Evolutionary conservation across 2,113 vertebrate genomes (phyloP), one percentile per base, ranked within the genome.

Genomic region (Delphinapterus leucas): DNA sequence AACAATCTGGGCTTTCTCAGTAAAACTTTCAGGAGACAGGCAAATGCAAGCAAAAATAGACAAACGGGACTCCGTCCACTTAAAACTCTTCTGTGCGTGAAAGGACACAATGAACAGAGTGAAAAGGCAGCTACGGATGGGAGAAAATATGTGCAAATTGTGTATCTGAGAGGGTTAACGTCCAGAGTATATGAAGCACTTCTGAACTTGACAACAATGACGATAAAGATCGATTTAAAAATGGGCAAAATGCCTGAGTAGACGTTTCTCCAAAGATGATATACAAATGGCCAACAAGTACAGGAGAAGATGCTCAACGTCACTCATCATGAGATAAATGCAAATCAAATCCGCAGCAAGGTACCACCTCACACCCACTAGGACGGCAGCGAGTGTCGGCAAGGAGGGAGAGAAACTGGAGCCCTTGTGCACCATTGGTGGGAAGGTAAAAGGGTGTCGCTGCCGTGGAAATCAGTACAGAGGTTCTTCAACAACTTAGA

Each of bases 291-390:
- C 38, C 49, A 38, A 9, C 12, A 44, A 26, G 25, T 2, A 3
- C 31, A 0, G 3, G n/a, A 10, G 38, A 31, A n/a, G 41, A 11
- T 0, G 20, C 36, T 11, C 1, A 0, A 0, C 2, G 0, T 18
- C 12, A 2, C 33, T 3, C 1, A 3, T 10, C 18, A 1, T 26
- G 15, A 70, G 49, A 41, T 47, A 79, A 18, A 1, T 0, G n/a
- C 26, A 13, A 3, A 1, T 1, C 33, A 5, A 10, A 47, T 1
- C 9, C 21, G 0, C 10, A 0, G 1, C 0, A 15, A 47, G 63
- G 2, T 0, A 0, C 25, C 5, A 0, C 61, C 26, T 49, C 18
- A 2, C 5, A 0, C 41, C 4, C 1, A 0, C n/a, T 0, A 9
- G 55, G 18, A 6, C 1, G 53, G 12, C 58, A 14, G 33, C 79